These are phyloP conservation scores for Coregonus ussuriensis DNA, from an alignment of 2,797 vertebrate species.

Conservation along the genomic window DNA sequence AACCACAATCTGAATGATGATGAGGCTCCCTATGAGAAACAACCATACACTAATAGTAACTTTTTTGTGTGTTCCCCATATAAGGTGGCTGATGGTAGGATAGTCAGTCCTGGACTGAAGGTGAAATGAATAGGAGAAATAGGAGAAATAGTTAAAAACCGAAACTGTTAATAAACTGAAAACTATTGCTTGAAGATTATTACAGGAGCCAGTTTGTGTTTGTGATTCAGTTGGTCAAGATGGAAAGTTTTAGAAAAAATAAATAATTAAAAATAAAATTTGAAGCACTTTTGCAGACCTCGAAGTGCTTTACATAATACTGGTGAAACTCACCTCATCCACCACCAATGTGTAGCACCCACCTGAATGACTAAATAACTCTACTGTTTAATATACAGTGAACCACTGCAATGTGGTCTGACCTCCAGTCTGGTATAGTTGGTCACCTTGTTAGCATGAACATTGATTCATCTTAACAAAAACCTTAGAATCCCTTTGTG, in stretches of 20 bases:
- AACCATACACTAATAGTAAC: conserved; percentile 15
- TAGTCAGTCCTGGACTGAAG: neutral
- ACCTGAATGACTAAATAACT: neutral
- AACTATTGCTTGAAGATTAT: conserved; percentile 7
- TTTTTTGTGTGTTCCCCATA: neutral
- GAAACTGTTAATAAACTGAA: conserved; percentile 6
- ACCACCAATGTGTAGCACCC: too few relatives aligned
- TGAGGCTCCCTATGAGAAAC: neutral
- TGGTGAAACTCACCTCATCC: too few relatives aligned
- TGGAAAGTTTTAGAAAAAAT: neutral
- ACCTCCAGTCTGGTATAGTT: neutral
- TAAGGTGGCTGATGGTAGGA: neutral
- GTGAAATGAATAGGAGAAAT: neutral
- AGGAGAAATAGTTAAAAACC: conserved; percentile 12
- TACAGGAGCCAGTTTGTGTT: neutral
- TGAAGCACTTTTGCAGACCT: too few relatives aligned
- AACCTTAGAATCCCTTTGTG: neutral
- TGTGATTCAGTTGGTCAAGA: neutral
- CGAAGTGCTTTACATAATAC: neutral
- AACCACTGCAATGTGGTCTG: neutral
- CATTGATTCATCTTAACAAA: neutral
- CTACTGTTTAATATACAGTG: neutral
- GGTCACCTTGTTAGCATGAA: neutral
- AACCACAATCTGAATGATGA: conserved; percentile 3
- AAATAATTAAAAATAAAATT: too few relatives aligned